Conservation (phyloP, 37 sponge, comb jelly and placozoan species). For the Cliona cf. orientalis region DNA sequence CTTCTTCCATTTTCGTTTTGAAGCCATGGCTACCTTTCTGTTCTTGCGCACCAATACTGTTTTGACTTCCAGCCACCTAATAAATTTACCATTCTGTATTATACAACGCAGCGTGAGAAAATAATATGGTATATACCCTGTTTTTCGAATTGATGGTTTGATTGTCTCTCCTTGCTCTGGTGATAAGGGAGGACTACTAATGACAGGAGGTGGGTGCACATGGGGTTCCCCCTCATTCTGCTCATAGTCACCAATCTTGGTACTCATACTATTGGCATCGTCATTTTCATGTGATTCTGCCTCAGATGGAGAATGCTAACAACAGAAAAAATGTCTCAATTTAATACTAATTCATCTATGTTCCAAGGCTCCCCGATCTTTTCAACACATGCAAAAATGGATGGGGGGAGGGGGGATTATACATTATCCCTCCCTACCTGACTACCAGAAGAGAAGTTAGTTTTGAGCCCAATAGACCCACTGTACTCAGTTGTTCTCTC, state of each 20-base stretch:
- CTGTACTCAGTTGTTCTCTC: conserved; percentile 24
- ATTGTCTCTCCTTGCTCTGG: conserved; percentile 4
- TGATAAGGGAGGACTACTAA: too few species aligned
- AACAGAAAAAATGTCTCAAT: too few species aligned
- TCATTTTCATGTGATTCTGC: background rate
- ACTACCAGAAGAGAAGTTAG: conserved; percentile 11
- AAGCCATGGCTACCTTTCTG: conserved; percentile 56
- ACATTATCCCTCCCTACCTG: conserved; percentile 1
- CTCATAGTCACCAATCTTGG: background rate
- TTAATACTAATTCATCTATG: too few species aligned
- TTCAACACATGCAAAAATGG: too few species aligned
- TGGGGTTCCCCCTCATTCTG: background rate
- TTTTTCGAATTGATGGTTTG: background rate
- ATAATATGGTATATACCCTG: background rate
- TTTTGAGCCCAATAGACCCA: conserved; percentile 24
- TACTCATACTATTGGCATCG: background rate
- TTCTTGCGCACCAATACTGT: conserved; percentile 51
- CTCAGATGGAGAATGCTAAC: too few species aligned
- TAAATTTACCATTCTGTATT: background rate
- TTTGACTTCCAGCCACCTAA: conserved; percentile 64
- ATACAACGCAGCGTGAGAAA: too few species aligned
- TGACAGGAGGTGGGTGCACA: background rate
- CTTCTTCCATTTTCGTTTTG: conserved; percentile 62
- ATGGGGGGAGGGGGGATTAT: too few species aligned
- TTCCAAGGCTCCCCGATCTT: too few species aligned